Evolutionary conservation across 2,113 vertebrate genomes (phyloP).

Genomic region (Entelurus aequoreus): DNA sequence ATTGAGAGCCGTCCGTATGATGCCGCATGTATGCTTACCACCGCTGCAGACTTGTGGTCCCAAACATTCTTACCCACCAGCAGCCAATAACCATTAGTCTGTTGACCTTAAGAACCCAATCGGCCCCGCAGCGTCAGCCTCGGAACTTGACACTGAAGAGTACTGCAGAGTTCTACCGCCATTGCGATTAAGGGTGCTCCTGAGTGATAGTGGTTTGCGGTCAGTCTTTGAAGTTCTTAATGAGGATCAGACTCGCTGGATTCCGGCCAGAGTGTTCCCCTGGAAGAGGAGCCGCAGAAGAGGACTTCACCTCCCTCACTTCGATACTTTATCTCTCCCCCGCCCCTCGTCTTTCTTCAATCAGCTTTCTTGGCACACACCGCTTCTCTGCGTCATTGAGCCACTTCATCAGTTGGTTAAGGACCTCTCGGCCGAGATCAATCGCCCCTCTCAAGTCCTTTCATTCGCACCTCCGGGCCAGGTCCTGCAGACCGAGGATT

Average conservation of each 20-base stretch:
- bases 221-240: slow-evolving; percentile 68
- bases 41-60: background rate
- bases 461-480: slow-evolving; percentile 32
- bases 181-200: slow-evolving; percentile 52
- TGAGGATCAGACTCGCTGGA: slow-evolving; percentile 53
- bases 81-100: slow-evolving; percentile 5
- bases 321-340: slow-evolving; percentile 13
- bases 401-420: slow-evolving; percentile 44
- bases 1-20: no score
- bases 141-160: slow-evolving; percentile 49
- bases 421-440: slow-evolving; percentile 41
- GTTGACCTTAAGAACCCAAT: slow-evolving; percentile 32
- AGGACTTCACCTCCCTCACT: slow-evolving; percentile 10
- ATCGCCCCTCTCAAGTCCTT: slow-evolving; percentile 46
- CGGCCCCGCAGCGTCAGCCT: slow-evolving; percentile 27
- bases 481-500: slow-evolving; percentile 4
- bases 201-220: slow-evolving; percentile 56
- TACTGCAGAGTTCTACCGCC: slow-evolving; percentile 53
- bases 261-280: slow-evolving; percentile 38
- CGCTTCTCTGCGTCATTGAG: slow-evolving; percentile 21
- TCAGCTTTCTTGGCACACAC: slow-evolving; percentile 34
- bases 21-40: no score
- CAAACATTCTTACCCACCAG: background rate
- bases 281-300: slow-evolving; percentile 25
- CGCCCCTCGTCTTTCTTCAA: slow-evolving; percentile 26